Base-by-base conservation (phyloP, 2,888 invertebrate species). In the Chymomyza fuscimana region DNA sequence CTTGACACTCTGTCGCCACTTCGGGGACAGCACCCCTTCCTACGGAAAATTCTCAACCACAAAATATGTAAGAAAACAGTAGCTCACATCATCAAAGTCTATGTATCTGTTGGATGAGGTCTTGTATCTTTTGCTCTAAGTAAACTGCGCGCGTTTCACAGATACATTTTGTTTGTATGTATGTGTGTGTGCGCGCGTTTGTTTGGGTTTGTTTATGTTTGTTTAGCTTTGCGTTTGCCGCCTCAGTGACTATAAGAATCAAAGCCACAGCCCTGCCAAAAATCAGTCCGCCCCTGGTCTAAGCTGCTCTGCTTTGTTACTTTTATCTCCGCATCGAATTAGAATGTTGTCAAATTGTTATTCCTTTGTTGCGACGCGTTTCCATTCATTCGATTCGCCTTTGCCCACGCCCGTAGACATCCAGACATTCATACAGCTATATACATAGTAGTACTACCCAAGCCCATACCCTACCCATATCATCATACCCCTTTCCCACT, bases 301-400 rank as follows among this genome's bases (percentile, higher is more conserved):
- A 40, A 67, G 22, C n/a, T 46, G 16, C 46, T n/a, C 40, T 46
- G 70, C 73, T 64, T 79, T 77, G 81, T 88, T 86, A 89, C 80
- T 89, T 90, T 90, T 88, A 88, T 87, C 83, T 86, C 85, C 87
- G 87, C 89, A 82, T 85, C 91, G 90, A 92, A 92, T 91, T 90
- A 83, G 88, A 90, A 90, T 89, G 89, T 91, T 91, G 90, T 91
- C 89, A 90, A 91, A 91, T 91, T 90, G 88, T 89, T 90, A 86
- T 88, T 89, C 87, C 87, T 83, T 84, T 88, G 87, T 87, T 83
- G 83, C 78, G 79, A 76, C 72, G 84, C 89, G 80, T 78, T 77
- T 86, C 80, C 89, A 86, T 87, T 90, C 89, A 89, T 87, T 89
- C 89, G 86, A 80, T 80, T 80, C 87, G 86, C 85, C 83, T 83